A percentile compares a stretch with the other conserved stretches of the same genome.
Evolutionary conservation across 2,113 vertebrate genomes (phyloP).

Genomic region (Sphyrna mokarran): DNA sequence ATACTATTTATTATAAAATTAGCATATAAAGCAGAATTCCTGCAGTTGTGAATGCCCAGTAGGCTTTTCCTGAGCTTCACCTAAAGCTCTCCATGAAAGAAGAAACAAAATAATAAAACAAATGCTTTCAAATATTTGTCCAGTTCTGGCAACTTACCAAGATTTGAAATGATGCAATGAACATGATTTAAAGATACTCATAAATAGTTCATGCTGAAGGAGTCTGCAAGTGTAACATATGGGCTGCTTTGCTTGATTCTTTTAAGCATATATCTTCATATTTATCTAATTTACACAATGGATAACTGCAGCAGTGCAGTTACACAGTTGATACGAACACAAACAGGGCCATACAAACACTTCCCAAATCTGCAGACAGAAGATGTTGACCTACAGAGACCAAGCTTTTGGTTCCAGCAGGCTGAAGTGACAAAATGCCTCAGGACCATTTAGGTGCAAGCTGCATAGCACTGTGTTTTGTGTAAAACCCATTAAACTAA

Average conservation of each 20-base stretch:
- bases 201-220: neutral
- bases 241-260: neutral
- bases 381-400: neutral
- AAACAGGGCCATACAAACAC: neutral
- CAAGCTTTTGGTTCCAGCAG: neutral
- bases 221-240: neutral
- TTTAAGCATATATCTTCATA: neutral
- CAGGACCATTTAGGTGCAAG: neutral
- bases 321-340: neutral
- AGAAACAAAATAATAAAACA: neutral
- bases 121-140: constrained; percentile 22
- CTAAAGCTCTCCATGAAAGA: neutral
- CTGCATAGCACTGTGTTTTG: neutral
- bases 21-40: neutral
- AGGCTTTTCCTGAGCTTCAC: neutral
- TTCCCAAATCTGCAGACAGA: neutral
- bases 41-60: too few relatives aligned
- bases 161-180: neutral
- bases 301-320: neutral
- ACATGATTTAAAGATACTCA: neutral
- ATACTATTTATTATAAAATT: neutral
- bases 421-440: neutral
- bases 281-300: neutral
- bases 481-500: too few relatives aligned
- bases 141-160: constrained; percentile 9